phyloP scores from a whole-genome alignment of 2,797 vertebrate species.

The Meriones psammophilus region DNA sequence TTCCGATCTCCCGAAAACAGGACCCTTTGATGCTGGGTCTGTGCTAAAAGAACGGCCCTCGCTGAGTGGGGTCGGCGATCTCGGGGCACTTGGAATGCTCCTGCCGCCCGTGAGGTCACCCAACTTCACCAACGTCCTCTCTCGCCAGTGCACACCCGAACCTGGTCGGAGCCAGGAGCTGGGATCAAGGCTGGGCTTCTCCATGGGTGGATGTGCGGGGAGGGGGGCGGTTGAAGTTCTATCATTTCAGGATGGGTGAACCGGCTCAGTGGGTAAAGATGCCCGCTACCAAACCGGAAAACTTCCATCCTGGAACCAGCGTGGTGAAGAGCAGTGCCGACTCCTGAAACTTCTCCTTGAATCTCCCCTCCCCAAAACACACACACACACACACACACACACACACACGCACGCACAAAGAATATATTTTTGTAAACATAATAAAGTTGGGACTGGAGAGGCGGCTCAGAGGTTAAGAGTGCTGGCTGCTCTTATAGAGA shows the following conservation, averaged over 20 bases:
- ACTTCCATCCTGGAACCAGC: background rate
- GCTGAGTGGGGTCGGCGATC: background rate
- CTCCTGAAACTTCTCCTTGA: background rate
- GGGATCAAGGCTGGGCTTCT: background rate
- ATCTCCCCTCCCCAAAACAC: background rate
- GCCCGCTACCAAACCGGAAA: background rate
- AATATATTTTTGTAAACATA: background rate
- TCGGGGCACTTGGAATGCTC: no score
- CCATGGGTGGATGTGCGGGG: no score
- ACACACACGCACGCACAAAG: background rate
- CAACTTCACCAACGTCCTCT: rapidly evolving
- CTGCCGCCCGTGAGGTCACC: no score
- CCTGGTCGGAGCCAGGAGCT: background rate
- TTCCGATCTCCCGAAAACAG: background rate
- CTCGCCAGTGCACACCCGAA: background rate
- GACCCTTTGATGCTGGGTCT: background rate
- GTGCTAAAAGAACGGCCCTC: background rate
- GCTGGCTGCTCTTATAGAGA: background rate
- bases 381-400: background rate
- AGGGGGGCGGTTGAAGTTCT: background rate
- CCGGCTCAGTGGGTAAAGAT: background rate
- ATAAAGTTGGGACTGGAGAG: background rate
- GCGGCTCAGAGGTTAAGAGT: background rate
- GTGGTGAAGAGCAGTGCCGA: background rate
- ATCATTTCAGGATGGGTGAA: background rate